phyloP scores from a whole-genome alignment of 2,888 invertebrate species.

The Stenurella melanura region DNA sequence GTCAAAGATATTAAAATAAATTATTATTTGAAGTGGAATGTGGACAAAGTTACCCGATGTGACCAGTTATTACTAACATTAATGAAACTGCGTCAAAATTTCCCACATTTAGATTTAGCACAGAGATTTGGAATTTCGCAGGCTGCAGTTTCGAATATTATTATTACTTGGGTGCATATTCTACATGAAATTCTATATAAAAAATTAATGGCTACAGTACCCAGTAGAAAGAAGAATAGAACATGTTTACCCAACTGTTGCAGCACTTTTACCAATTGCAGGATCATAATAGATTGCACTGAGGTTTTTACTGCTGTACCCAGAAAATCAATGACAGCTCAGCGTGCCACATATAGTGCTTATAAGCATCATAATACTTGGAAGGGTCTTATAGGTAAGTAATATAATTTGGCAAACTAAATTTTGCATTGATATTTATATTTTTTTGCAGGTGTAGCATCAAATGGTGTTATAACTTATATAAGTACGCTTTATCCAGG shows the following conservation, averaged over 20 bases:
- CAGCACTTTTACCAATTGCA: constrained; percentile 5
- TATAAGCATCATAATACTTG: background rate
- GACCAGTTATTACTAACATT: constrained; percentile 11
- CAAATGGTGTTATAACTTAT: background rate
- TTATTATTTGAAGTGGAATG: constrained; percentile 7
- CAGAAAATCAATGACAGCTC: background rate
- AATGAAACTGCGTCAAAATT: constrained; percentile 10
- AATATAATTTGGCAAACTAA: too few relatives aligned
- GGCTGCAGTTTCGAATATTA: background rate
- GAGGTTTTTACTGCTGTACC: background rate
- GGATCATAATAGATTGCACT: background rate
- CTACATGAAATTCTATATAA: constrained; percentile 1
- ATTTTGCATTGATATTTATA: too few relatives aligned
- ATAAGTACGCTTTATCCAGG: background rate
- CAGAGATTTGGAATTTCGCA: background rate
- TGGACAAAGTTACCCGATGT: background rate
- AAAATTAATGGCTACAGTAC: background rate
- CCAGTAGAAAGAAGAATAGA: background rate
- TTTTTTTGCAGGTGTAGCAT: background rate
- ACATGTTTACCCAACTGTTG: background rate
- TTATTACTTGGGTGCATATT: background rate
- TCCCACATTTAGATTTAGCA: background rate
- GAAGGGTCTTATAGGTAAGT: background rate
- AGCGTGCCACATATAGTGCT: background rate
- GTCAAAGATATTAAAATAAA: background rate